Evolutionary conservation across 2,797 vertebrate species (phyloP).

Genomic region (Bovichtus diacanthus): DNA sequence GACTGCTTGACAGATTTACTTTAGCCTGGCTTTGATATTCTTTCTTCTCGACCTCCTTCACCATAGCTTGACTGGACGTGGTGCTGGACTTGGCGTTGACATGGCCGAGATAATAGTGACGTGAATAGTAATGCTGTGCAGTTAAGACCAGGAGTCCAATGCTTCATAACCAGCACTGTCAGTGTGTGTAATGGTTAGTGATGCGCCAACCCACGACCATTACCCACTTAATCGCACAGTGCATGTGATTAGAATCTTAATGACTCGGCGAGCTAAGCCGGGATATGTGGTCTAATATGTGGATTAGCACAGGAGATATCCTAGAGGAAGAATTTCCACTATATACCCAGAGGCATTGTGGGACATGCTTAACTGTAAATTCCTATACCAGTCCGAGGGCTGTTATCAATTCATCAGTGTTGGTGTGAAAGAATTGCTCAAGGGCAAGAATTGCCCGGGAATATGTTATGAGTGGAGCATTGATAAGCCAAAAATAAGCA

Average conservation of each 20-base stretch:
- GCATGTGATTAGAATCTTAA: constrained; percentile 49
- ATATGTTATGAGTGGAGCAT: neutral
- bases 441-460: constrained; percentile 21
- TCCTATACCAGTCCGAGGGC: constrained; percentile 19
- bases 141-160: neutral
- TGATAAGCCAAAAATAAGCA: neutral
- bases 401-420: constrained; percentile 29
- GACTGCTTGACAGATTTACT: too few relatives aligned
- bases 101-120: neutral
- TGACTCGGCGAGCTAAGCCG: constrained; percentile 34
- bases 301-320: constrained; percentile 55
- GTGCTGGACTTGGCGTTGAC: neutral
- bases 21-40: too few relatives aligned
- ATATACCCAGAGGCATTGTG: constrained; percentile 32
- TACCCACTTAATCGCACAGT: constrained; percentile 11
- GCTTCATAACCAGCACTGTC: neutral
- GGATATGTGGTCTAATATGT: constrained; percentile 40
- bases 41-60: neutral
- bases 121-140: neutral
- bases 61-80: neutral
- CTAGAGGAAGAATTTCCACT: constrained; percentile 32
- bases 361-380: constrained; percentile 36
- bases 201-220: too few relatives aligned
- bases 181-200: too few relatives aligned
- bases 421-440: constrained; percentile 5